These are phyloP conservation scores for Drosophila villosipedis DNA, from an alignment of 2,888 invertebrate species.

Conservation along the genomic window DNA sequence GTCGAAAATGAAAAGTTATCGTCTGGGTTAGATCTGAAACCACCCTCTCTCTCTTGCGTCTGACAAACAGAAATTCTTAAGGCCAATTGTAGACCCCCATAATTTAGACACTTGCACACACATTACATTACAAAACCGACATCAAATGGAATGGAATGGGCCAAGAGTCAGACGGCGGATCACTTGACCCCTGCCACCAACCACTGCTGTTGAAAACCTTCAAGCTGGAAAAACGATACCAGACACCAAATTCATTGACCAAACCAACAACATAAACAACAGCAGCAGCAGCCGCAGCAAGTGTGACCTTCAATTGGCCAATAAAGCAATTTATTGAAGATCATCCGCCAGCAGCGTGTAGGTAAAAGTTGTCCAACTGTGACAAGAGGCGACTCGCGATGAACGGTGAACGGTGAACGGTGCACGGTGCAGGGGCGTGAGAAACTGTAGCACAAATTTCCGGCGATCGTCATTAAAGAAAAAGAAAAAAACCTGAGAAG, in stretches of 20 bases:
- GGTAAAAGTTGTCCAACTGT: conserved; percentile 74
- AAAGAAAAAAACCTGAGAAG: conserved; percentile 47
- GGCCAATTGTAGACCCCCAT: conserved; percentile 68
- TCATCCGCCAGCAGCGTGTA: conserved; percentile 44
- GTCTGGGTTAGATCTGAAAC: conserved; percentile 15
- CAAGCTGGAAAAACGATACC: conserved; percentile 53
- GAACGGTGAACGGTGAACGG: background rate
- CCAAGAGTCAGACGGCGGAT: conserved; percentile 51
- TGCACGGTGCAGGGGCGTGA: conserved; percentile 58
- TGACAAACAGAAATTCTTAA: conserved; percentile 53
- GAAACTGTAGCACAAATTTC: conserved; percentile 67
- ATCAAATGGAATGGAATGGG: conserved; percentile 20
- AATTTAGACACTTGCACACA: conserved; percentile 50
- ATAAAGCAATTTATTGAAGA: conserved; percentile 77
- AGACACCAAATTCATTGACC: conserved; percentile 60
- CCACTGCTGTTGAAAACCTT: conserved; percentile 42
- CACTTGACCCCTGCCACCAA: conserved; percentile 70
- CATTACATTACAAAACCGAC: conserved; percentile 53
- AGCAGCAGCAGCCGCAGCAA: conserved; percentile 48
- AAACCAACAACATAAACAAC: conserved; percentile 23
- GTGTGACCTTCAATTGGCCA: conserved; percentile 76
- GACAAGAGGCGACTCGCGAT: conserved; percentile 28
- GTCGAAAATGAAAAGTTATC: background rate
- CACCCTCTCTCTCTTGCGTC: conserved; percentile 32
- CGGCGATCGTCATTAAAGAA: conserved; percentile 38